Conservation (phyloP, 2,888 invertebrate species). For the Abrostola tripartita region DNA sequence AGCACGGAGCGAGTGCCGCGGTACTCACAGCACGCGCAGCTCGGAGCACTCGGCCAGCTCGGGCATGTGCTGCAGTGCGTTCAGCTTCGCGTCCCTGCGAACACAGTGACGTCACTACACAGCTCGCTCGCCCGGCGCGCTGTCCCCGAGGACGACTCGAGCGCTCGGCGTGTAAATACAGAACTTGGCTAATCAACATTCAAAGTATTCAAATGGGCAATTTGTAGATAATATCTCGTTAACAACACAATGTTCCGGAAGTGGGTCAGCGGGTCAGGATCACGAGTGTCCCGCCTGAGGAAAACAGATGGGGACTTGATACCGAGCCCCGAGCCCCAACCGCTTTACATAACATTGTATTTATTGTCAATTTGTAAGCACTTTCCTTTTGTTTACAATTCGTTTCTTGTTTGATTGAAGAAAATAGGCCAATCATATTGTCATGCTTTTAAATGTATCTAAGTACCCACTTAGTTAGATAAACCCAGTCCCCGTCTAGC, state of each 20-base stretch:
- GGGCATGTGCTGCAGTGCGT: conserved; percentile 92
- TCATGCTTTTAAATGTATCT: not conserved
- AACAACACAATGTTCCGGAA: conserved; percentile 34
- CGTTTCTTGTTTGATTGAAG: not conserved
- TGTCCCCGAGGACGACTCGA: not conserved
- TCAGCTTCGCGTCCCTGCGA: conserved; percentile 95
- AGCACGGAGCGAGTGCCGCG: not conserved
- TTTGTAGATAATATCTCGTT: conserved; percentile 30
- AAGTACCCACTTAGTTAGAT: not conserved
- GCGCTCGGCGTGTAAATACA: conserved; percentile 7
- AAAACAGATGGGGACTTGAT: conserved; percentile 10
- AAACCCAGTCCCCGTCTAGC: no score
- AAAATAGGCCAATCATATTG: conserved; percentile 7
- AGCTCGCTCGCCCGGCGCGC: not conserved
- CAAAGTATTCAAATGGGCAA: conserved; percentile 34
- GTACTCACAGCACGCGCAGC: conserved; percentile 95
- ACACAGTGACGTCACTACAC: conserved; percentile 19
- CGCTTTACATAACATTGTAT: not conserved
- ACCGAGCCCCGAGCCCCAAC: not conserved
- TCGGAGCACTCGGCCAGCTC: conserved; percentile 93
- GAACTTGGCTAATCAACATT: conserved; percentile 25
- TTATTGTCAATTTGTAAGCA: conserved; percentile 6
- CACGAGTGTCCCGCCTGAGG: conserved; percentile 1
- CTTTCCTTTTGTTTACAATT: conserved; percentile 9
- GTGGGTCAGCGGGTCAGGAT: conserved; percentile 48